Base-by-base conservation (phyloP, 2,888 invertebrate species). In the Polyploca ridens region DNA sequence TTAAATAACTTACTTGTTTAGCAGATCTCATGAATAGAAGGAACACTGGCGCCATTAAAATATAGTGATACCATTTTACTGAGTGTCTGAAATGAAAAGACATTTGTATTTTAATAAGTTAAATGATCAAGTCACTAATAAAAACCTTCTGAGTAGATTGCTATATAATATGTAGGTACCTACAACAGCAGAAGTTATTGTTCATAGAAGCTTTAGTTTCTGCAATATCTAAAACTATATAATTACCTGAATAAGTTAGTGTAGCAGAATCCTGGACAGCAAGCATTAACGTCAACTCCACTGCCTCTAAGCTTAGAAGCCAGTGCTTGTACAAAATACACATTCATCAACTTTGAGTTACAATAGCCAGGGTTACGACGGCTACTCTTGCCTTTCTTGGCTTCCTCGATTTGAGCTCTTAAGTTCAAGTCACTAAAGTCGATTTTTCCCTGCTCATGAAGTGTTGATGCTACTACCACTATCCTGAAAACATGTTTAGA, bases 231-330 rank as follows among this genome's bases (percentile, higher is more conserved):
- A 27, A 27, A 27, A 27, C 2, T 27, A 27, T 27, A 27, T 27
- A 27, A 27, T 27, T 95, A 95, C 89, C 97, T 95, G 81, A 97
- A 97, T 62, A 98, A 89, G 69, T 96, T 96, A 0, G 97, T 97
- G 75, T 96, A 96, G 60, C 96, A 96, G 91, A 97, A 97, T 8
- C 97, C 98, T 0, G 98, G 98, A 78, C 97, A 97, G 69, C 96
- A 95, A 35, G 96, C 94, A 75, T 96, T 96, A 0, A 96, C 96
- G 73, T 95, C 95, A 19, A 97, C 92, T 0, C 95, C 96, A 0
- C 89, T 91, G 16, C 94, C 93, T 73, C 91, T 87, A 7, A 94
- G 82, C 71, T 94, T 91, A 64, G 94, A 94, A 0, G 96, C 95
- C 54, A 98, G 86, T 63, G 96, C 96, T 67, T 92, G 89, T 14